Evolutionary conservation across 2,113 vertebrate genomes (phyloP).

Genomic region (Phalacrocorax carbo): DNA sequence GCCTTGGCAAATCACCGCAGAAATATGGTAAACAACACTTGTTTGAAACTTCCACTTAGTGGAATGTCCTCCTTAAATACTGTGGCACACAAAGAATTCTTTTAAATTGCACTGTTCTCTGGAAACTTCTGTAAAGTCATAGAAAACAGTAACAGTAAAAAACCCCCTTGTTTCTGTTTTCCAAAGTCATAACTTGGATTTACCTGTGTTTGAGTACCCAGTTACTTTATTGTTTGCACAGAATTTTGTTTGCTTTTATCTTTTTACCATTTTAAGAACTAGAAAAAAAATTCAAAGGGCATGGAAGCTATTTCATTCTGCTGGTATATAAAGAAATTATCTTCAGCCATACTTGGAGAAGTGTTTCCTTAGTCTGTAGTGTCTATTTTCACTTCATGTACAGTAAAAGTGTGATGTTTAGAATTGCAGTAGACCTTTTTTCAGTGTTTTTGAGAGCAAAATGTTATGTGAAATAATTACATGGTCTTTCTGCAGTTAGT

Average conservation of each 20-base stretch:
- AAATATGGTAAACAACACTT: slow-evolving; percentile 83
- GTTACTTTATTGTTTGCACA: background rate
- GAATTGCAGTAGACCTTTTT: background rate
- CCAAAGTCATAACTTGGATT: background rate
- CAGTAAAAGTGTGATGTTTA: background rate
- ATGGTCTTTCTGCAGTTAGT: background rate
- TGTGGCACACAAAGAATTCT: background rate
- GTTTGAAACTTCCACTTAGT: background rate
- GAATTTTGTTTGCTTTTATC: background rate
- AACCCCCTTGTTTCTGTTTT: background rate
- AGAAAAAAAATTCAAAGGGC: background rate
- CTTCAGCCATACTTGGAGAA: background rate
- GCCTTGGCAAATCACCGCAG: slow-evolving; percentile 80
- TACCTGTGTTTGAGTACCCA: background rate
- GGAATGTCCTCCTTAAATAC: background rate
- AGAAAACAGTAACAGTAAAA: background rate
- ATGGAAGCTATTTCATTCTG: background rate
- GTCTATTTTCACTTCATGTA: background rate
- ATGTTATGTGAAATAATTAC: background rate
- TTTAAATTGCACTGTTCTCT: background rate
- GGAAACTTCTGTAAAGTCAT: background rate
- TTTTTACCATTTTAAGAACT: background rate
- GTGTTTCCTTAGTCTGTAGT: background rate
- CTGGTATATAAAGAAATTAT: background rate
- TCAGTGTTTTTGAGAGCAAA: background rate